Base-by-base conservation (phyloP, 1,140 invertebrate genomes). In the Mylabris phalerata region DNA sequence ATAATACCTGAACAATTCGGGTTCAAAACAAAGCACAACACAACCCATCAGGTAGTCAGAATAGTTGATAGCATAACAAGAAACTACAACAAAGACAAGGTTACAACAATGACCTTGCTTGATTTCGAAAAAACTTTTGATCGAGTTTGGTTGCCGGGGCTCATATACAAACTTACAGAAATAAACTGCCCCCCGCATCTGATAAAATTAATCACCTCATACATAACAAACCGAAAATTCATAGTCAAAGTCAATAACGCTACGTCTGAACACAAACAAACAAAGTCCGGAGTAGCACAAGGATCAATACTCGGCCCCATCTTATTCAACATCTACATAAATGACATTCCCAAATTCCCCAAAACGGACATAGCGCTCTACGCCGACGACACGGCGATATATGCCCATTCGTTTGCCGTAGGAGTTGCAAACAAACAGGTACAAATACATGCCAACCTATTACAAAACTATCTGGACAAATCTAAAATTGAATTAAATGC, bases 71-170 rank as follows among this genome's bases (percentile, higher is more conserved):
- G 69, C 43, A 70, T 76, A 1, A 58, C 55, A 3, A 42, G 60
- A 9, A 64, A 65, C 11, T 73, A 70, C 25, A 73, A 73, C 51
- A 62, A 54, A 24, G 25, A 52, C 2, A 41, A 49, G 19, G 9
- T 11, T n/a, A 71, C 66, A 40, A 55, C 41, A n/a, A 48, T 65
- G 25, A 24, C 64, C 3, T 56, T 67, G 24, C 48, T 73, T 3
- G 70, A 73, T 43, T 57, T 71, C 11, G 61, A 70, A 48, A 71
- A 71, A 49, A 69, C 72, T 3, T 74, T 73, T 51, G 70, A 74
- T 48, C 60, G 45, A 52, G 69, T 71, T 4, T 72, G 70, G 69
- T 63, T 65, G 11, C 39, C 61, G 2, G 70, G 65, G n/a, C 46
- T 73, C 2, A 40, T 71, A 4, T 59, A 66, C 46, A 73, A 72